Conservation (phyloP, 2,888 invertebrate genomes). For the Saturnia japonica region DNA sequence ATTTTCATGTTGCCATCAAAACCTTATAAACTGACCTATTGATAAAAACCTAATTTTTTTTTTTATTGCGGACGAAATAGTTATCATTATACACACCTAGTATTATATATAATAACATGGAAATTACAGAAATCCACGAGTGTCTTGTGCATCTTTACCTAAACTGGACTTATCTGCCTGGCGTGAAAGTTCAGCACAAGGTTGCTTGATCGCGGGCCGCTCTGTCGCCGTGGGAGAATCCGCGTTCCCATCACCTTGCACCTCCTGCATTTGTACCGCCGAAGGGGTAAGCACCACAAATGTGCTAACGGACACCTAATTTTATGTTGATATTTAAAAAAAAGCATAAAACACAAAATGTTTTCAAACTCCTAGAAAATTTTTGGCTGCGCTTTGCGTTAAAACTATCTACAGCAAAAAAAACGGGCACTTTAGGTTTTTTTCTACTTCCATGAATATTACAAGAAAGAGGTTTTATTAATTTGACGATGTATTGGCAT, state of each 20-base stretch:
- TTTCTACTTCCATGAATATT: too few species aligned
- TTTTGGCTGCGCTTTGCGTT: background rate
- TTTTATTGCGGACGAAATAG: too few species aligned
- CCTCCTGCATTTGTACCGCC: constrained; percentile 91
- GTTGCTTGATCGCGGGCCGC: constrained; percentile 91
- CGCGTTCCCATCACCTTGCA: constrained; percentile 94
- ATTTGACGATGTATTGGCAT: too few species aligned
- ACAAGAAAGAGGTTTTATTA: too few species aligned
- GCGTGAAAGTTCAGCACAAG: constrained; percentile 89
- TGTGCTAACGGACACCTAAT: background rate
- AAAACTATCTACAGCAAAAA: too few species aligned
- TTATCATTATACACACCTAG: too few species aligned
- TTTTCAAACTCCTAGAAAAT: background rate
- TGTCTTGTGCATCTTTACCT: constrained; percentile 91
- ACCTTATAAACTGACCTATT: too few species aligned
- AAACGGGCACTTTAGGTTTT: too few species aligned
- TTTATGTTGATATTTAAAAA: background rate
- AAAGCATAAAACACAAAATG: background rate
- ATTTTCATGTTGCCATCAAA: too few species aligned
- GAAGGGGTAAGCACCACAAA: constrained; percentile 86
- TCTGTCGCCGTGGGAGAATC: constrained; percentile 91
- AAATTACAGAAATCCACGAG: constrained; percentile 87
- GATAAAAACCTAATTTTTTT: too few species aligned
- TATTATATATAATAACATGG: background rate
- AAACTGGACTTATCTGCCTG: constrained; percentile 91